phyloP scores from a whole-genome alignment of 2,888 invertebrate genomes.

The Apantesis nais region DNA sequence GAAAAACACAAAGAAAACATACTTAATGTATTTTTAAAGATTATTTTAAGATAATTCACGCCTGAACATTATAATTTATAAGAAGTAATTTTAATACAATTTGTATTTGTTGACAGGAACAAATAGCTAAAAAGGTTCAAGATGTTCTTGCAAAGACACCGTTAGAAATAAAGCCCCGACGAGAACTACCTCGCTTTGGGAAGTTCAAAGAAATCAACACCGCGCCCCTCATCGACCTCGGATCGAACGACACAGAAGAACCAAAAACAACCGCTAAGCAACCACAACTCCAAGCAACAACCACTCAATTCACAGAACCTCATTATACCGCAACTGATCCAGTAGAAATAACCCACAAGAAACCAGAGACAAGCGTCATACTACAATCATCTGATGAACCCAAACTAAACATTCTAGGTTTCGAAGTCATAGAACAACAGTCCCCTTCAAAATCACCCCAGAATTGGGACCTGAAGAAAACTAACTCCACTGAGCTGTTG shows the following conservation, averaged over 20 bases:
- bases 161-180: conserved; percentile 81
- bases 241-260: conserved; percentile 28
- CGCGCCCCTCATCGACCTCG: conserved; percentile 67
- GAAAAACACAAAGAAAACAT: too few species aligned
- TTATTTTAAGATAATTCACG: neutral
- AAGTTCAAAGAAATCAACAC: conserved; percentile 60
- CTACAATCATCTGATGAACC: conserved; percentile 47
- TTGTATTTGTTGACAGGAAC: conserved; percentile 80
- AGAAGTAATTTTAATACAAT: neutral
- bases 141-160: conserved; percentile 91
- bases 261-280: conserved; percentile 25
- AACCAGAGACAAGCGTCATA: conserved; percentile 33
- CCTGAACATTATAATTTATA: conserved; percentile 9
- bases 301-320: conserved; percentile 29
- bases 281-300: conserved; percentile 8
- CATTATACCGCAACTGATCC: neutral
- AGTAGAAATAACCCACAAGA: conserved; percentile 6
- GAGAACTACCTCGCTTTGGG: conserved; percentile 68
- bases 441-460: conserved; percentile 69
- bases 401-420: conserved; percentile 69
- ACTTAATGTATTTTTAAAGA: neutral
- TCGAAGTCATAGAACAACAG: conserved; percentile 66
- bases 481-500: conserved; percentile 81
- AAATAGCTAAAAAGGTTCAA: conserved; percentile 90
- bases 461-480: conserved; percentile 70